These are phyloP conservation scores for Antheraea assamensis DNA, from an alignment of 2,888 invertebrate genomes.

Conservation along the genomic window DNA sequence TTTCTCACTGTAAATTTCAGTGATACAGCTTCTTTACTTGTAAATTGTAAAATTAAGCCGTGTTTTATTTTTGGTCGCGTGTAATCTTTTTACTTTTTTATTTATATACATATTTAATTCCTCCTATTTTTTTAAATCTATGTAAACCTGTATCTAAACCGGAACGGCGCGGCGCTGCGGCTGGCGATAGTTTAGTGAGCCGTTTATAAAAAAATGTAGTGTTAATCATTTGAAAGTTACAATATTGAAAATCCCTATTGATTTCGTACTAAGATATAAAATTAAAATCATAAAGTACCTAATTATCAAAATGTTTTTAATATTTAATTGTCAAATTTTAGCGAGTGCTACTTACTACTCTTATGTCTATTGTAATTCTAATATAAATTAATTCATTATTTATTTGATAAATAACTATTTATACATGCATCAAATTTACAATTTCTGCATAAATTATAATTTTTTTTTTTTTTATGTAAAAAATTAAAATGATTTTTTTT, in stretches of 20 bases:
- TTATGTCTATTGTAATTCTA: too few relatives aligned
- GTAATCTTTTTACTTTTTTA: neutral
- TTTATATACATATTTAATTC: too few relatives aligned
- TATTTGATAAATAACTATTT: too few relatives aligned
- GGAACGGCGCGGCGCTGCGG: too few relatives aligned
- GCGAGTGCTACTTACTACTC: too few relatives aligned
- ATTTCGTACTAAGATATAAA: too few relatives aligned
- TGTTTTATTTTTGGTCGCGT: neutral
- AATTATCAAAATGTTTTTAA: neutral
- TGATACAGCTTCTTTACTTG: neutral
- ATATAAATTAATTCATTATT: too few relatives aligned
- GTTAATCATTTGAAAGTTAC: neutral
- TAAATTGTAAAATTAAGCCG: neutral
- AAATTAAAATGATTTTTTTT: constrained; percentile 1
- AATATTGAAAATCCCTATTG: neutral
- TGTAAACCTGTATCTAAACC: neutral
- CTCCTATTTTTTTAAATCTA: neutral
- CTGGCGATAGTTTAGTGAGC: neutral
- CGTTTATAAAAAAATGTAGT: neutral
- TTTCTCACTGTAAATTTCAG: neutral
- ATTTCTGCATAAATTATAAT: too few relatives aligned
- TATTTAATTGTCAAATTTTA: too few relatives aligned
- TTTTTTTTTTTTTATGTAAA: neutral
- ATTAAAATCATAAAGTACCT: too few relatives aligned
- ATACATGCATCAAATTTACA: too few relatives aligned